Percentiles rank a stretch among this genome's conserved stretches.
Evolutionary conservation across 1,140 invertebrate genomes (phyloP).

Genomic region (Cryptotermes secundus): DNA sequence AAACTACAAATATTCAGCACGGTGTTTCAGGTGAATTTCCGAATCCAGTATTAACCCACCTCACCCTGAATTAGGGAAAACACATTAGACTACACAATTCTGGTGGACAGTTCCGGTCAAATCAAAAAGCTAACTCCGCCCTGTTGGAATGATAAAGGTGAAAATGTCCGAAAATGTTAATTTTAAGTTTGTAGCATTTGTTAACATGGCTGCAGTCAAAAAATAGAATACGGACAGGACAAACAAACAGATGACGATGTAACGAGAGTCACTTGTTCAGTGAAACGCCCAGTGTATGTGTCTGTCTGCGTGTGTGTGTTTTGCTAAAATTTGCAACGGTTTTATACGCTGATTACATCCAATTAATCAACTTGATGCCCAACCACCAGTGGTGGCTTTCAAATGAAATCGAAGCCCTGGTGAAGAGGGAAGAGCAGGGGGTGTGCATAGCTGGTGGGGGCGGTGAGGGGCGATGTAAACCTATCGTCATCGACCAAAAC

Average conservation of each 20-base stretch:
- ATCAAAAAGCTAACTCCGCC: not conserved
- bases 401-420: constrained; percentile 10
- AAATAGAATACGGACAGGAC: not conserved
- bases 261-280: not conserved
- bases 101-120: not conserved
- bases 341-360: constrained; percentile 7
- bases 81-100: not conserved
- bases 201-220: not conserved
- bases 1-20: too few species aligned
- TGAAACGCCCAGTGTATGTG: not conserved
- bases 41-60: not conserved
- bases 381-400: constrained; percentile 1
- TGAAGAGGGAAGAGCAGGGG: not conserved
- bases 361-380: constrained; percentile 1
- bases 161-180: not conserved
- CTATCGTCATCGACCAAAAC: not conserved
- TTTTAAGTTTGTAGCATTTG: constrained; percentile 1
- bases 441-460: not conserved
- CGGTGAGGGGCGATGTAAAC: not conserved
- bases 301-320: too few species aligned
- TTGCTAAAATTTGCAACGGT: constrained; percentile 17
- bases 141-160: not conserved
- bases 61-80: not conserved
- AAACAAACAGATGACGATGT: not conserved
- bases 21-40: not conserved